Evolutionary conservation across 2,797 vertebrate genomes (phyloP).

Genomic region (Amazona finschi): DNA sequence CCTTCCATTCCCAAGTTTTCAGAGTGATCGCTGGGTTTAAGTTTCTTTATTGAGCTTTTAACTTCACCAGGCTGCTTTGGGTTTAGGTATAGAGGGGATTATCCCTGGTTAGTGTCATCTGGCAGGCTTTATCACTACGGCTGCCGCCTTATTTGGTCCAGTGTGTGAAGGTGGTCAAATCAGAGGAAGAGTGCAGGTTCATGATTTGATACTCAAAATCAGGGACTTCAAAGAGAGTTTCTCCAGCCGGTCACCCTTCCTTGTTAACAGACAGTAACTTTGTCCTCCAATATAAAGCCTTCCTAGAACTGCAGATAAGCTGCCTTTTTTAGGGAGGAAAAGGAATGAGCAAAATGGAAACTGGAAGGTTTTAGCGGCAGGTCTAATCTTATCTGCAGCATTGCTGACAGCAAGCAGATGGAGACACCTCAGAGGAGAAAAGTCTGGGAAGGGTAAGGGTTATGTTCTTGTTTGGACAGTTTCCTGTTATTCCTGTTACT

Average conservation of each 20-base stretch:
- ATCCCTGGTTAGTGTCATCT: not conserved
- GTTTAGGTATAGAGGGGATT: not conserved
- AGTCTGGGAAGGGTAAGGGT: not conserved
- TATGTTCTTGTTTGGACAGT: slow-evolving; percentile 2
- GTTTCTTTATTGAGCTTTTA: not conserved
- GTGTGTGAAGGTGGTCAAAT: not conserved
- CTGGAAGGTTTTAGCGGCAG: not conserved
- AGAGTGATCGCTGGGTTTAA: rapidly evolving
- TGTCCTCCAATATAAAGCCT: not conserved
- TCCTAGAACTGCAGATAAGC: slow-evolving; percentile 14
- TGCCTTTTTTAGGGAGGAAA: slow-evolving; percentile 6
- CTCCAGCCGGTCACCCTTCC: not conserved
- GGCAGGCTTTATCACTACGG: rapidly evolving
- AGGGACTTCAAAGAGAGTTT: not conserved
- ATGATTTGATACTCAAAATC: not conserved
- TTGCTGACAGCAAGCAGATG: not conserved
- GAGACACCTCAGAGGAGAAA: not conserved
- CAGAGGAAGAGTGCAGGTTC: not conserved
- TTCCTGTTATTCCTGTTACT: slow-evolving; percentile 32
- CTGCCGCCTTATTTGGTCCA: not conserved
- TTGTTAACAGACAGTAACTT: not conserved
- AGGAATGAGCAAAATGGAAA: slow-evolving; percentile 38
- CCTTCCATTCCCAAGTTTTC: not conserved
- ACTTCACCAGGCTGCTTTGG: not conserved
- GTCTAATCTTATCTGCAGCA: slow-evolving; percentile 39